Evolutionary conservation across 1,140 invertebrate species (phyloP).

Genomic region (Orussus abietinus): DNA sequence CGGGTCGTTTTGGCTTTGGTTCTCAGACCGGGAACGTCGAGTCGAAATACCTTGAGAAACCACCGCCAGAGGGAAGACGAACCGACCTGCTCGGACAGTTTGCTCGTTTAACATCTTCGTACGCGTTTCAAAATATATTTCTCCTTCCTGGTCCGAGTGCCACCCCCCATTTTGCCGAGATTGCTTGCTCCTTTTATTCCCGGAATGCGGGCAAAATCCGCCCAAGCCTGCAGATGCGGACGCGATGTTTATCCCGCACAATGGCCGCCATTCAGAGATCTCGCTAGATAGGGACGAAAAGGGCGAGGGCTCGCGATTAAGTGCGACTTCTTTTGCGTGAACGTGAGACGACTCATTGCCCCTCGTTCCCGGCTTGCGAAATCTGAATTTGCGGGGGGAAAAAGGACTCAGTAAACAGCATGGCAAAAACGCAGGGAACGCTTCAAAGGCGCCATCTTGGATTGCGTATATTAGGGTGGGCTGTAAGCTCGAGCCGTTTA

Average conservation of each 20-base stretch:
- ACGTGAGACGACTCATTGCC: no score
- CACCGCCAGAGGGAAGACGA: conserved; percentile 22
- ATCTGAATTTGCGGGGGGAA: no score
- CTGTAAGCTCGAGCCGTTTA: no score
- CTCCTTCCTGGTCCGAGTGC: no score
- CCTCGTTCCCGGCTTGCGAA: no score
- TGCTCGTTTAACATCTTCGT: conserved; percentile 41
- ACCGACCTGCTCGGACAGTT: conserved; percentile 48
- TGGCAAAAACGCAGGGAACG: no score
- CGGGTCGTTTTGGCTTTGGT: conserved; percentile 30
- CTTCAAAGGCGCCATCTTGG: no score
- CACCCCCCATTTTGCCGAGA: conserved; percentile 9
- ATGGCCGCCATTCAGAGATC: conserved; percentile 37
- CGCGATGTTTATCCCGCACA: conserved; percentile 32
- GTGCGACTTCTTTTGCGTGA: no score
- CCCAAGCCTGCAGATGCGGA: conserved; percentile 8
- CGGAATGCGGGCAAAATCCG: conserved; percentile 33
- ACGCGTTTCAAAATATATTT: conserved; percentile 39
- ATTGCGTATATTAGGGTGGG: no score
- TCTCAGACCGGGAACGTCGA: no score
- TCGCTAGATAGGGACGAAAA: conserved; percentile 21
- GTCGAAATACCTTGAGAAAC: conserved; percentile 34
- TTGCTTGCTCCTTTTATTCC: conserved; percentile 30
- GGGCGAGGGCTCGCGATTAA: no score
- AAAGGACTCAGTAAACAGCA: no score